phyloP scores from a whole-genome alignment of 2,888 invertebrate genomes.

The Conistra vaccinii region DNA sequence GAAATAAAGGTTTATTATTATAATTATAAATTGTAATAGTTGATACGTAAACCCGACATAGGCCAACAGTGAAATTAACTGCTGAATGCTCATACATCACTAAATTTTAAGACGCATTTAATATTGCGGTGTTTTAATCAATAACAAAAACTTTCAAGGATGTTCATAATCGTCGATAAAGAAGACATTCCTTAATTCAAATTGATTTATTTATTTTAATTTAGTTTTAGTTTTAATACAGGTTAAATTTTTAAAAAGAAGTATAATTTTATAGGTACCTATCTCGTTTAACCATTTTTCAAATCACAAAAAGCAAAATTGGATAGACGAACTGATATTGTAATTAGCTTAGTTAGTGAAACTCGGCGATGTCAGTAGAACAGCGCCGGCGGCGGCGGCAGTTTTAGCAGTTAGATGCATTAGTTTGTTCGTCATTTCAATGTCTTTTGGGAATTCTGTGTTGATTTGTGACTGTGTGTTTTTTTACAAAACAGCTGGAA shows the following conservation, averaged over 20 bases:
- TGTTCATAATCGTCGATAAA: not conserved
- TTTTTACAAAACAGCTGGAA: not conserved
- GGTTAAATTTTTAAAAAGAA: not conserved
- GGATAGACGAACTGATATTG: slow-evolving; percentile 16
- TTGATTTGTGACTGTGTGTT: not conserved
- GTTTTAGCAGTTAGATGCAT: slow-evolving; percentile 26
- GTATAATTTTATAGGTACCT: not conserved
- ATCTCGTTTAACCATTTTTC: not conserved
- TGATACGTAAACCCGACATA: not conserved
- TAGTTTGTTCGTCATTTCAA: slow-evolving; percentile 36
- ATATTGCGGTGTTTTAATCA: not conserved
- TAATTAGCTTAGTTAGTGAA: slow-evolving; percentile 56
- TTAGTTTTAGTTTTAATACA: not conserved
- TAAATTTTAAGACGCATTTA: not conserved
- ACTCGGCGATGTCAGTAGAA: slow-evolving; percentile 25
- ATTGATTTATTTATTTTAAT: no score
- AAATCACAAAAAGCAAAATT: slow-evolving; percentile 2
- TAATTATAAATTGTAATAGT: not conserved
- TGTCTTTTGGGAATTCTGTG: slow-evolving; percentile 16
- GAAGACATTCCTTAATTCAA: no score
- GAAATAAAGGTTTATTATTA: not conserved
- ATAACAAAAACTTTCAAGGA: not conserved
- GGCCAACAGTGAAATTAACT: not conserved
- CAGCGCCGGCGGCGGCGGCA: slow-evolving; percentile 4
- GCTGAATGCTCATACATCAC: not conserved